Percentiles rank a stretch among this genome's conserved stretches.
Evolutionary conservation across 2,113 vertebrate genomes (phyloP).

Genomic region (Malaclemys terrapin): DNA sequence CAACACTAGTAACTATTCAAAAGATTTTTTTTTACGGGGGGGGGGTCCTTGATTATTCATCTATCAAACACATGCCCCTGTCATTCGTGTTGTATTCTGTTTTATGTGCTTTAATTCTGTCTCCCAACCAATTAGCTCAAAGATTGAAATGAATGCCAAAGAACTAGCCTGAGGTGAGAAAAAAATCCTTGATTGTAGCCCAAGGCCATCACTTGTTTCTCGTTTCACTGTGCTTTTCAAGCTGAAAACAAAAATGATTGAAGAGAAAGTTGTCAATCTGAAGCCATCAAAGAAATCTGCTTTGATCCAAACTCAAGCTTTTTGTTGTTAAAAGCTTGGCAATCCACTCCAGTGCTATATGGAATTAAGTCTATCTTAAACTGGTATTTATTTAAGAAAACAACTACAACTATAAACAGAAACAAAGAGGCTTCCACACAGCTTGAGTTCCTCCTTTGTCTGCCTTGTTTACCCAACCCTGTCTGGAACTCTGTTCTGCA

Average conservation of each 20-base stretch:
- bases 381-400: background rate
- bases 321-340: background rate
- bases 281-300: background rate
- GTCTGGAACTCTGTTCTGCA: background rate
- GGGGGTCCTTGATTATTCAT: background rate
- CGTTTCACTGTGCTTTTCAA: background rate
- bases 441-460: background rate
- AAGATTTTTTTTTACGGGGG: background rate
- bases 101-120: background rate
- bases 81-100: background rate
- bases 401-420: background rate
- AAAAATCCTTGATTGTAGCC: background rate
- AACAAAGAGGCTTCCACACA: background rate
- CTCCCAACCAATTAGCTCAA: background rate
- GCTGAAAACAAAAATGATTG: background rate
- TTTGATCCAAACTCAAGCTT: background rate
- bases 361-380: background rate
- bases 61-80: background rate
- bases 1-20: background rate
- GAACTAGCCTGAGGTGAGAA: background rate
- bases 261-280: background rate
- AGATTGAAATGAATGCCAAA: background rate
- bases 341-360: background rate
- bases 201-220: background rate
- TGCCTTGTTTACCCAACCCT: background rate